Conservation (phyloP, 2,113 vertebrate genomes). For the Dinomys branickii region DNA sequence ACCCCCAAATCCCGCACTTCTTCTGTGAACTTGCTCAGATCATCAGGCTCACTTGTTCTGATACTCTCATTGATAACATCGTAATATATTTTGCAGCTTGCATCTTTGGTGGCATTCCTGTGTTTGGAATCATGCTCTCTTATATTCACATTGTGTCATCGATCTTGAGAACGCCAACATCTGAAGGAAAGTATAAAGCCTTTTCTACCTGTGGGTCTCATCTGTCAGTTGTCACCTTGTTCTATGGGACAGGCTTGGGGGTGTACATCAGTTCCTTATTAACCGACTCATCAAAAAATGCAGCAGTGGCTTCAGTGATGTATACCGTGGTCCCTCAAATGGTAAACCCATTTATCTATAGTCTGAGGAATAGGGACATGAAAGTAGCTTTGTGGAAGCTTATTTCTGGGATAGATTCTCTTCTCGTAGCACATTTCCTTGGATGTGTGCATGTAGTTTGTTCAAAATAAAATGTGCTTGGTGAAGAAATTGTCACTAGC, state of each 20-base stretch:
- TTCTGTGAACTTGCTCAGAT: background rate
- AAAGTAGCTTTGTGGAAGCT: background rate
- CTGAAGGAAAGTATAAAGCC: background rate
- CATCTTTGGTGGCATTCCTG: background rate
- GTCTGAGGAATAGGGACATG: background rate
- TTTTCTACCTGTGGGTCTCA: background rate
- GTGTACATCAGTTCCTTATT: background rate
- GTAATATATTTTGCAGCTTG: background rate
- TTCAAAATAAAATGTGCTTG: background rate
- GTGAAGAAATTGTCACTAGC: background rate
- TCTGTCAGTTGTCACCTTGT: background rate
- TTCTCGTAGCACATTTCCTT: background rate
- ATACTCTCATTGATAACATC: background rate
- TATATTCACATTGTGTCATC: background rate
- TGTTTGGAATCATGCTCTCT: background rate
- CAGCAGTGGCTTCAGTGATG: background rate
- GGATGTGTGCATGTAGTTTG: background rate
- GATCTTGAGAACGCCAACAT: background rate
- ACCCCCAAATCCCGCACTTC: background rate
- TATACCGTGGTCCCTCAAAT: background rate
- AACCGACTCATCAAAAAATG: background rate
- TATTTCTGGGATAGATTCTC: background rate
- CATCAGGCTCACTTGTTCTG: background rate
- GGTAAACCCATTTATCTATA: background rate
- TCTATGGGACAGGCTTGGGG: background rate